Evolutionary conservation across 2,797 vertebrate genomes (phyloP), one percentile per base, ranked within the genome.

Genomic region (Gymnoscopelus microlampas): DNA sequence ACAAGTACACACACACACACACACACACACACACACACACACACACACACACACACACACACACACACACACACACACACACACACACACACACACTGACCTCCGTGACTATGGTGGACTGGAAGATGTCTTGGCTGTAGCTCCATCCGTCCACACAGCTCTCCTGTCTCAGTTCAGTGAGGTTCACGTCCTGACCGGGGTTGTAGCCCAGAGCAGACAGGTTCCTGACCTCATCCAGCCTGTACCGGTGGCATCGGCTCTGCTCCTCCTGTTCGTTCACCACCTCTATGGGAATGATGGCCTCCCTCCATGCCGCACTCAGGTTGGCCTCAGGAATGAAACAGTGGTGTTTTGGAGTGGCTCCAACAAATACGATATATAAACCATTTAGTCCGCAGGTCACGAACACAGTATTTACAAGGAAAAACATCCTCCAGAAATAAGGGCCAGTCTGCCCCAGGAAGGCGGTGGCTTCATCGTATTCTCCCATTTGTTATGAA

Each of bases 361-460:
- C 96, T 6, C 93, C 94, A 44, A 95, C 85, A 75, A 98, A 97
- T 35, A 97, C 90, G 0, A 88, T 74, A 0, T 96, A 97, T 4
- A 98, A 68, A 0, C 95, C 95, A 0, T 94, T 95, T 82, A 96
- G 96, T 71, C 96, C 96, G 0, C 96, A 97, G 49, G 95, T 95
- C 49, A 97, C 71, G 82, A 93, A 96, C 81, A 96, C 93, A 72
- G 93, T 90, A 74, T 96, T 97, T 13, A 97, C 89, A 23, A 97
- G 92, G 49, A 96, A 94, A 82, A 98, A 97, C 10, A 94, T 74
- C 53, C 89, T 81, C 63, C 94, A 92, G 83, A 96, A 96, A 82
- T 94, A 96, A 13, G 81, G 94, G 35, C 95, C 96, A 26, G 90
- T 95, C 19, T 96, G 92, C 51, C 95, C 94, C 4, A 97, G 84